These are phyloP conservation scores for Ophion ellenae DNA, from an alignment of 2,888 invertebrate genomes.

Conservation along the genomic window DNA sequence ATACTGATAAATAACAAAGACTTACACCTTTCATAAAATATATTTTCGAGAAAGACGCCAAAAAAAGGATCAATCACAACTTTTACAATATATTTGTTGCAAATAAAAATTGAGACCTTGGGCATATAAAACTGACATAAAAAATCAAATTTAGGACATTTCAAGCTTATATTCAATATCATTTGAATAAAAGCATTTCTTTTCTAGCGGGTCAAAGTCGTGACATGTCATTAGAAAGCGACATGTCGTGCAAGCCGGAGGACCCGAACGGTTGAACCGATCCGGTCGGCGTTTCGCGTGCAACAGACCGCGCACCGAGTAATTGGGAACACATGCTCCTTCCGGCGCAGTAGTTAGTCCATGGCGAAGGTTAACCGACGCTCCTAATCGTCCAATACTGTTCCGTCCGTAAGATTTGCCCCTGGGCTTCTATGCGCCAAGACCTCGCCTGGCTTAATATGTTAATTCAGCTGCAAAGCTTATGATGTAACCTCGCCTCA, in stretches of 20 bases:
- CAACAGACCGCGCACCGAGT: constrained; percentile 48
- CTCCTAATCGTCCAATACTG: constrained; percentile 59
- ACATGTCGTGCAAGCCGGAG: constrained; percentile 11
- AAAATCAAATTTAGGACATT: no score
- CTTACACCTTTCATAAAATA: no score
- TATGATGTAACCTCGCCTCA: constrained; percentile 31
- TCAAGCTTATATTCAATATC: no score
- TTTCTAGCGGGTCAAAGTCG: constrained; percentile 24
- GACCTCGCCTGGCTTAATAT: constrained; percentile 39
- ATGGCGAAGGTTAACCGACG: constrained; percentile 63
- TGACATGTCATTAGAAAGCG: constrained; percentile 8
- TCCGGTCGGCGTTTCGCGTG: constrained; percentile 13
- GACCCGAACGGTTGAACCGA: constrained; percentile 19
- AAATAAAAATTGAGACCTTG: no score
- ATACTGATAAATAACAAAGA: no score
- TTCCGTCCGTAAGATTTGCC: constrained; percentile 31
- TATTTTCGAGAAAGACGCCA: no score
- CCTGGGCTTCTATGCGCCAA: constrained; percentile 22
- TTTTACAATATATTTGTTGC: no score
- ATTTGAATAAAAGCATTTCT: neutral
- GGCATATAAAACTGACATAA: no score
- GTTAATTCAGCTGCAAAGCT: constrained; percentile 48
- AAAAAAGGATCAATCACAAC: no score
- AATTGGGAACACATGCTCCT: constrained; percentile 66
- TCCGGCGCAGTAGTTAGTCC: constrained; percentile 61